A percentile compares a stretch with the other conserved stretches of the same genome.
phyloP scores from a whole-genome alignment of 2,113 vertebrate genomes.

The Bos indicus region DNA sequence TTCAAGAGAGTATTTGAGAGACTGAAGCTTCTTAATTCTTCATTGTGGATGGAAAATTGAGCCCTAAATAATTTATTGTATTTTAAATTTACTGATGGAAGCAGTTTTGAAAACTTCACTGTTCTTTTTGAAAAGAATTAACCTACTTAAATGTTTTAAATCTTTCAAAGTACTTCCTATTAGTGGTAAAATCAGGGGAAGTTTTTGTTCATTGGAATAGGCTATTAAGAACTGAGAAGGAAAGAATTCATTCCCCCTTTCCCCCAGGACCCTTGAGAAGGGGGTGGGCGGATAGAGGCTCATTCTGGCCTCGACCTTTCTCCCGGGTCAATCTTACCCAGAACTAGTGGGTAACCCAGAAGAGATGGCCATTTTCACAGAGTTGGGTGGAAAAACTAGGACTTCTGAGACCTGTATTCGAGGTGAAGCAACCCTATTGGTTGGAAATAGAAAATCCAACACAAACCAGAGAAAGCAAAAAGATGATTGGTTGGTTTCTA shows the following conservation, averaged over 20 bases:
- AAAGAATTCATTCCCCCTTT: fast-evolving
- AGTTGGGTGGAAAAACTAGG: neutral
- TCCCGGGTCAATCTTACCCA: neutral
- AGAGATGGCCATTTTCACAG: neutral
- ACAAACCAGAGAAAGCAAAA: neutral
- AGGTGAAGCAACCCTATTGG: neutral
- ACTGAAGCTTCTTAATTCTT: slow-evolving; percentile 68
- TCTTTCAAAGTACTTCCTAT: slow-evolving; percentile 41
- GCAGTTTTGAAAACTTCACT: slow-evolving; percentile 68
- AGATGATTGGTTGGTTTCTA: neutral
- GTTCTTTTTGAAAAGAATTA: slow-evolving; percentile 75
- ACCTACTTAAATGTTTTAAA: slow-evolving; percentile 72
- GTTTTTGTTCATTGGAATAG: neutral
- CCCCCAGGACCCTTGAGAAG: neutral
- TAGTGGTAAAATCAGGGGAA: neutral
- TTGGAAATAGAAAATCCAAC: neutral
- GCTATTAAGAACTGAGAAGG: neutral
- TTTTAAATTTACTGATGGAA: slow-evolving; percentile 75
- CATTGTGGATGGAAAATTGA: slow-evolving; percentile 66
- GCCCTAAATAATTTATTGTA: slow-evolving; percentile 76
- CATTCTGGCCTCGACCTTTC: neutral
- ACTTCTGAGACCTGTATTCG: neutral
- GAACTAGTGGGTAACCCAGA: fast-evolving
- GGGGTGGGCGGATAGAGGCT: fast-evolving
- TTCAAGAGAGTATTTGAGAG: slow-evolving; percentile 47